Evolutionary conservation across 1,140 invertebrate species (phyloP).

Genomic region (Stegodyphus mimosarum): DNA sequence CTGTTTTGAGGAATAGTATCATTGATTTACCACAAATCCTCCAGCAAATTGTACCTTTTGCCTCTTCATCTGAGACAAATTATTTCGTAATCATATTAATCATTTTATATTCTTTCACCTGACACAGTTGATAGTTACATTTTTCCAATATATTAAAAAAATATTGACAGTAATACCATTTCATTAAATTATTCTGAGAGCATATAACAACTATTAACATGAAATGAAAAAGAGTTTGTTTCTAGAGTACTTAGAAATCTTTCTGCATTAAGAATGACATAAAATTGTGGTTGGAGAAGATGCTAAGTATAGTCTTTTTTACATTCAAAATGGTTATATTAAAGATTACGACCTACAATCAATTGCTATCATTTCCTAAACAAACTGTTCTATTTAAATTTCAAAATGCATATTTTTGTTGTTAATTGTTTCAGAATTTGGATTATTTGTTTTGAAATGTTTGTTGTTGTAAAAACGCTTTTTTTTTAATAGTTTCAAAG

Average conservation of each 20-base stretch:
- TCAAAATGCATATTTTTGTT: no score
- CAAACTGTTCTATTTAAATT: no score
- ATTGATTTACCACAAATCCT: no score
- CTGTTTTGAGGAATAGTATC: no score
- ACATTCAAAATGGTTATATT: no score
- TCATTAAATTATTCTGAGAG: not conserved
- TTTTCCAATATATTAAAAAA: constrained; percentile 61
- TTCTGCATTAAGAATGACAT: not conserved
- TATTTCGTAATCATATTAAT: no score
- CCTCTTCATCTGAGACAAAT: no score
- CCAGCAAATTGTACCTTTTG: no score
- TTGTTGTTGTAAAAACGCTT: not conserved
- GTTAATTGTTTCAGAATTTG: no score
- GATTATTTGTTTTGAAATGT: no score
- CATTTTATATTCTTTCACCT: not conserved
- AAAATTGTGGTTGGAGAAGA: not conserved
- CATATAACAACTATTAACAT: not conserved
- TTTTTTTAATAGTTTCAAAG: constrained; percentile 70
- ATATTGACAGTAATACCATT: not conserved
- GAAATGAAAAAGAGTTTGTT: not conserved
- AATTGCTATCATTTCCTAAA: not conserved
- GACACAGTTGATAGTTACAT: constrained; percentile 31
- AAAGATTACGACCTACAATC: not conserved
- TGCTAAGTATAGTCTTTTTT: not conserved
- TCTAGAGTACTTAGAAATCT: not conserved